Percentiles rank a stretch among this genome's conserved stretches.
These are phyloP conservation scores for Chunga burmeisteri DNA, from an alignment of 2,113 vertebrate genomes.

Conservation along the genomic window DNA sequence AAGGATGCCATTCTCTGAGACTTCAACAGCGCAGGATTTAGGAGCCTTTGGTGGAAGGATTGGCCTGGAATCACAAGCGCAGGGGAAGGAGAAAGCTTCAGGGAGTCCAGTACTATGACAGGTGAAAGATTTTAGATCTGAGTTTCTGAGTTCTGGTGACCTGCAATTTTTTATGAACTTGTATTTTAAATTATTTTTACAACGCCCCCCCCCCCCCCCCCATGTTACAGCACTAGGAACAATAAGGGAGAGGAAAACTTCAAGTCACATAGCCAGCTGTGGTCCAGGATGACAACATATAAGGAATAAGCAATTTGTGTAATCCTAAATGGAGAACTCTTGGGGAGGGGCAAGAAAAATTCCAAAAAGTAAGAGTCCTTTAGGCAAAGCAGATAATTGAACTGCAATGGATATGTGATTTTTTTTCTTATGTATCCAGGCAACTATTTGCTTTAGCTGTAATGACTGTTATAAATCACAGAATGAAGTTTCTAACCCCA, in stretches of 20 bases:
- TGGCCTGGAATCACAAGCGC: background rate
- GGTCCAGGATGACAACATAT: background rate
- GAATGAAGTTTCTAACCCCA: background rate
- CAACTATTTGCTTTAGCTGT: slow-evolving; percentile 31
- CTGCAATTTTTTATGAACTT: background rate
- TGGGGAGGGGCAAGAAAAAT: background rate
- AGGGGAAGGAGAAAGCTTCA: background rate
- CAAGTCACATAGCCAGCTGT: background rate
- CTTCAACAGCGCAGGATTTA: background rate
- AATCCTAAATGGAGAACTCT: background rate
- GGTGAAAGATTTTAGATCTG: background rate
- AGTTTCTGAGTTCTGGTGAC: background rate
- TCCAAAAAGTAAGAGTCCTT: background rate
- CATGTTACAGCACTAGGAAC: background rate
- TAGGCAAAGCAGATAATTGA: slow-evolving; percentile 37
- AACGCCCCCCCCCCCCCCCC: fast-evolving
- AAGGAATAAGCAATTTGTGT: background rate
- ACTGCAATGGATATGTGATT: background rate
- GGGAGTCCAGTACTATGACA: background rate
- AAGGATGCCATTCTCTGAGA: background rate
- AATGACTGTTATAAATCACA: slow-evolving; percentile 60
- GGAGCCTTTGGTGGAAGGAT: background rate
- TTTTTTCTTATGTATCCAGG: background rate
- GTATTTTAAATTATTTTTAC: background rate
- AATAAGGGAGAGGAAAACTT: background rate